Conservation (phyloP, 2,797 vertebrate genomes). For the Melanotaenia pygmaea region DNA sequence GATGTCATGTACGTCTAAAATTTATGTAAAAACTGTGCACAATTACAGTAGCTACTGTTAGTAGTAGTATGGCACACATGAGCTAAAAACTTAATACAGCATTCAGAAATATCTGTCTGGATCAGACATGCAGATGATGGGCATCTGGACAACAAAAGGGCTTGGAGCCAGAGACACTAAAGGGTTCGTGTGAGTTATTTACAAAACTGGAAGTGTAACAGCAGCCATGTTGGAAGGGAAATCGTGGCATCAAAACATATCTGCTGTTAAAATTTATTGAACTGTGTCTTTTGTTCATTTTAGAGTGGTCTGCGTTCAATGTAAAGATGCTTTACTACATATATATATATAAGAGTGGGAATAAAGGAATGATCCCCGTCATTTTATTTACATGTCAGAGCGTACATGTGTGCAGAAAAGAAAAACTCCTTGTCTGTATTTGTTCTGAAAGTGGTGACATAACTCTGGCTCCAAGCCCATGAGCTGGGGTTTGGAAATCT, state of each 20-base stretch:
- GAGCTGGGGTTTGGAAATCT: conserved; percentile 51
- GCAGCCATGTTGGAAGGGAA: not conserved
- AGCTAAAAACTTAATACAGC: conserved; percentile 68
- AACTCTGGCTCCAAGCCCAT: conserved; percentile 55
- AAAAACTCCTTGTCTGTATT: conserved; percentile 5
- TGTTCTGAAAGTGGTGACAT: not conserved
- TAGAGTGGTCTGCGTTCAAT: not conserved
- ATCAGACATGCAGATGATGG: conserved; percentile 32
- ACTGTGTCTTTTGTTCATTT: conserved; percentile 3
- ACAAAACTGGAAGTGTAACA: conserved; percentile 26
- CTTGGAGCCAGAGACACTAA: conserved; percentile 60
- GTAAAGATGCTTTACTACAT: not conserved
- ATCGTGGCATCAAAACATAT: conserved; percentile 19
- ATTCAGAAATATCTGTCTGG: conserved; percentile 62
- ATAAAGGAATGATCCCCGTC: conserved; percentile 16
- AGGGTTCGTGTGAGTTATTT: conserved; percentile 13
- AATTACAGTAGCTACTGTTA: conserved; percentile 67
- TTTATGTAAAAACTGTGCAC: conserved; percentile 59
- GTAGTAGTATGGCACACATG: conserved; percentile 69
- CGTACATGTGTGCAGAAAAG: not conserved
- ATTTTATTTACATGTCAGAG: conserved; percentile 4
- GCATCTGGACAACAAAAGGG: conserved; percentile 35
- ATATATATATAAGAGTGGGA: not conserved
- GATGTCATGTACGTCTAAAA: conserved; percentile 48
- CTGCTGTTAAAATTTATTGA: conserved; percentile 1